Conservation (phyloP, 2,797 vertebrate genomes). For the Zenarchopterus dispar region DNA sequence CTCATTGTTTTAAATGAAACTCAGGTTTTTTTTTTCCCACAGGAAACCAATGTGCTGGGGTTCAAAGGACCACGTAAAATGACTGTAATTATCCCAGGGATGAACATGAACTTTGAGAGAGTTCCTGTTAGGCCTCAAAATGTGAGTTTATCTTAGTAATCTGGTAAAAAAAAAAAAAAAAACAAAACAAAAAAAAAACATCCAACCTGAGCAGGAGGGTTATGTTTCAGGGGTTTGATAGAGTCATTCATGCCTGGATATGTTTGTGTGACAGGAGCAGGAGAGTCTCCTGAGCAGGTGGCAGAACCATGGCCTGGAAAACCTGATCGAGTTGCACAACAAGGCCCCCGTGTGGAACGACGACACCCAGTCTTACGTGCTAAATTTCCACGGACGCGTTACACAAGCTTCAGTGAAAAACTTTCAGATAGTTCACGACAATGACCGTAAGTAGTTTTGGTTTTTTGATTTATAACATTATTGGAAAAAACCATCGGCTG, state of each 20-base stretch:
- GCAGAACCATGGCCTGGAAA: conserved; percentile 90
- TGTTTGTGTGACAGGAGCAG: conserved; percentile 83
- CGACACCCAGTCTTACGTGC: conserved; percentile 95
- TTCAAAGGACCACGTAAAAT: conserved; percentile 98
- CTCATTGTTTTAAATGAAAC: background rate
- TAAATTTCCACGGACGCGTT: conserved; percentile 96
- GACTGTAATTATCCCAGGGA: conserved; percentile 97
- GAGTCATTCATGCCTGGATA: no score
- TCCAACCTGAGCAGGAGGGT: no score
- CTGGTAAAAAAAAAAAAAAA: no score
- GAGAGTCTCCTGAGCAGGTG: conserved; percentile 92
- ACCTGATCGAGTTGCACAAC: conserved; percentile 96
- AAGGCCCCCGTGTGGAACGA: conserved; percentile 98
- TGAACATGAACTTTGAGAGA: conserved; percentile 94
- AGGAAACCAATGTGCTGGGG: conserved; percentile 98
- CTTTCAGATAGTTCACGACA: conserved; percentile 97
- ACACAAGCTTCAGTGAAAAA: conserved; percentile 98
- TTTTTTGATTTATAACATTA: no score
- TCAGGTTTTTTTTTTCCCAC: conserved; percentile 11
- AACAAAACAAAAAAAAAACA: no score
- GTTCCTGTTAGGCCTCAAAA: conserved; percentile 89
- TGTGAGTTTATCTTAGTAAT: conserved; percentile 78
- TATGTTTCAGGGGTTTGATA: no score
- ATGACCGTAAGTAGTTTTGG: conserved; percentile 88
- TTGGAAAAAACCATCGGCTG: background rate